Conservation (phyloP, 2,888 invertebrate species). For the Luperina testacea region DNA sequence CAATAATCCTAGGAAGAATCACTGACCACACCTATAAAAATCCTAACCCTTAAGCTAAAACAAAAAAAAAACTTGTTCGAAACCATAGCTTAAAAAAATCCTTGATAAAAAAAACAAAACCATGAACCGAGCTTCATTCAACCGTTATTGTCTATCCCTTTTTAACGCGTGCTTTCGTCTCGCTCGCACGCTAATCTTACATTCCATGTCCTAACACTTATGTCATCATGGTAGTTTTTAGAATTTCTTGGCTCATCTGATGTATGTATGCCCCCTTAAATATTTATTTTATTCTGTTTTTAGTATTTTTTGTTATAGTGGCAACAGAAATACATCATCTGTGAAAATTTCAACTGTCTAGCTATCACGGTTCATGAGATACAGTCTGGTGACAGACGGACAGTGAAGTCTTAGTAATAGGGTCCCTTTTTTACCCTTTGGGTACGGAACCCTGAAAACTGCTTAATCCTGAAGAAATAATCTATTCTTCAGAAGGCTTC, state of each 20-base stretch:
- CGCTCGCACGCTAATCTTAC: conserved; percentile 60
- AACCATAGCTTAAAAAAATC: conserved; percentile 49
- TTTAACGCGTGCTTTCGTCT: conserved; percentile 48
- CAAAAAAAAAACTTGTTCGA: conserved; percentile 25
- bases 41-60: conserved; percentile 2
- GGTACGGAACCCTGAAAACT: background rate
- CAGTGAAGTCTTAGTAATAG: too few relatives aligned
- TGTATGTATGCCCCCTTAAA: too few relatives aligned
- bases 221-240: conserved; percentile 54
- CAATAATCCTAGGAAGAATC: conserved; percentile 14
- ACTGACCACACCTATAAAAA: conserved; percentile 36
- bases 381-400: too few relatives aligned
- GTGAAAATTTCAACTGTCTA: too few relatives aligned
- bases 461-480: background rate
- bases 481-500: background rate
- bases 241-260: conserved; percentile 22
- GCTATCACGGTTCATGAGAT: too few relatives aligned
- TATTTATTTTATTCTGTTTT: too few relatives aligned
- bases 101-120: conserved; percentile 38
- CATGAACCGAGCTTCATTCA: conserved; percentile 65
- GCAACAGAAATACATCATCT: too few relatives aligned
- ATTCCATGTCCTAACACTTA: conserved; percentile 58
- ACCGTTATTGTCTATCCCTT: conserved; percentile 61
- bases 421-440: too few relatives aligned
- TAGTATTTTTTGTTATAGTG: too few relatives aligned